These are phyloP conservation scores for Anniella stebbinsi DNA, from an alignment of 2,797 vertebrate species.

Conservation along the genomic window DNA sequence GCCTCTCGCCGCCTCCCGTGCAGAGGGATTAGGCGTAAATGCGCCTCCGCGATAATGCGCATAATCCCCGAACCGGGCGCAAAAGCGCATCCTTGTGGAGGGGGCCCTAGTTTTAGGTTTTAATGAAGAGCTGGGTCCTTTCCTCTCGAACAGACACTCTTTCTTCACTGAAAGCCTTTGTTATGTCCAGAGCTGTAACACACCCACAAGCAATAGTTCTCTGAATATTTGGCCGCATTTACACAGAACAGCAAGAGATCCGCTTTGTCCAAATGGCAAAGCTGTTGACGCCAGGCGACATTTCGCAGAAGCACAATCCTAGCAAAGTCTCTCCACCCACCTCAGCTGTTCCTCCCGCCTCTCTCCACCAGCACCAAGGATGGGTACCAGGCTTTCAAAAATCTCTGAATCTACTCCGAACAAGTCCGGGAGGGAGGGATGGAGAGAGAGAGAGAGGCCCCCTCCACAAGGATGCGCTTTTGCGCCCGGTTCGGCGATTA, in stretches of 20 bases:
- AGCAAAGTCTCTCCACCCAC: not conserved
- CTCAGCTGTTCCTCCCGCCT: not conserved
- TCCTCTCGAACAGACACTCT: not conserved
- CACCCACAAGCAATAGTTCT: not conserved
- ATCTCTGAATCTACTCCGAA: not conserved
- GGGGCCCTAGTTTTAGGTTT: not conserved
- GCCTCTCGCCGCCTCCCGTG: no score
- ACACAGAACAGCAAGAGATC: not conserved
- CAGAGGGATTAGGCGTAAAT: no score
- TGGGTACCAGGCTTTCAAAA: not conserved
- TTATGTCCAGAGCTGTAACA: not conserved
- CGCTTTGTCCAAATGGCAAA: constrained; percentile 20
- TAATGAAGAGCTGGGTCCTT: not conserved
- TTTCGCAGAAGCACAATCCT: not conserved
- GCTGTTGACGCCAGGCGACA: constrained; percentile 5
- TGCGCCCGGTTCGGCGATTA: no score
- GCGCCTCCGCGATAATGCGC: no score
- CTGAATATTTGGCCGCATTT: constrained; percentile 12
- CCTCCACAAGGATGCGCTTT: no score
- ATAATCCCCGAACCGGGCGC: no score
- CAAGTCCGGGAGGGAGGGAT: not conserved
- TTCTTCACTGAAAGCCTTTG: constrained; percentile 26
- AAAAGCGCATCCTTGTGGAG: no score
- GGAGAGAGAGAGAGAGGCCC: no score
- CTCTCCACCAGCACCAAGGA: not conserved